phyloP scores from a whole-genome alignment of 2,797 vertebrate species.

The Lacerta viridis region DNA sequence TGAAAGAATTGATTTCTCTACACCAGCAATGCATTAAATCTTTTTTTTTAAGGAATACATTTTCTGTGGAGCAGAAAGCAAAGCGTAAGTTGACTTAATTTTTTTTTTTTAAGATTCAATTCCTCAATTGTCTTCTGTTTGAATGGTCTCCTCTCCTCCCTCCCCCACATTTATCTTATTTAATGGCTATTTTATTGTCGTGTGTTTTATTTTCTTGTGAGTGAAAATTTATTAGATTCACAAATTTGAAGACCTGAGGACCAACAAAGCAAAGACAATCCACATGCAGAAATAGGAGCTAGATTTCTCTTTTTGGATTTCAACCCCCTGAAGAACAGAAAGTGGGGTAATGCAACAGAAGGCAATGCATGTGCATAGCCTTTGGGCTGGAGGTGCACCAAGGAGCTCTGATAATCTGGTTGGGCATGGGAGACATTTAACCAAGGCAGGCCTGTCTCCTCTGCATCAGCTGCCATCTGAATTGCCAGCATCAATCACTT shows the following conservation, averaged over 20 bases:
- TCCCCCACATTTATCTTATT: neutral
- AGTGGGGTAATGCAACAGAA: neutral
- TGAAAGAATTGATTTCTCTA: slow-evolving; percentile 76
- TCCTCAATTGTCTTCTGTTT: neutral
- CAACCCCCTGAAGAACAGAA: neutral
- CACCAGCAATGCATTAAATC: slow-evolving; percentile 64
- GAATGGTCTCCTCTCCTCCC: neutral
- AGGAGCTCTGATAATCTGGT: neutral
- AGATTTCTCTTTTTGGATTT: neutral
- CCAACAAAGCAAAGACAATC: neutral
- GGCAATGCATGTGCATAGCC: too few species aligned
- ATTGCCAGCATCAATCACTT: neutral
- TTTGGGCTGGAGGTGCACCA: neutral
- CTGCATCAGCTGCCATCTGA: too few species aligned
- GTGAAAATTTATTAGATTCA: neutral
- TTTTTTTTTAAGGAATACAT: slow-evolving; percentile 69
- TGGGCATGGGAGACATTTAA: neutral
- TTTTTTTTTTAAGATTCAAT: neutral
- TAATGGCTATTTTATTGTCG: neutral
- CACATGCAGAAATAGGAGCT: neutral
- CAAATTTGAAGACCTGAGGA: neutral
- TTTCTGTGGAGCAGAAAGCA: slow-evolving; percentile 42
- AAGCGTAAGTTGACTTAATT: slow-evolving; percentile 35
- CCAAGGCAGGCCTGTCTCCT: neutral
- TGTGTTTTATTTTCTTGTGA: neutral